Evolutionary conservation across 64 coral and sea anemone species (phyloP), one percentile per base, ranked within the genome.

Genomic region (Actinia equina): DNA sequence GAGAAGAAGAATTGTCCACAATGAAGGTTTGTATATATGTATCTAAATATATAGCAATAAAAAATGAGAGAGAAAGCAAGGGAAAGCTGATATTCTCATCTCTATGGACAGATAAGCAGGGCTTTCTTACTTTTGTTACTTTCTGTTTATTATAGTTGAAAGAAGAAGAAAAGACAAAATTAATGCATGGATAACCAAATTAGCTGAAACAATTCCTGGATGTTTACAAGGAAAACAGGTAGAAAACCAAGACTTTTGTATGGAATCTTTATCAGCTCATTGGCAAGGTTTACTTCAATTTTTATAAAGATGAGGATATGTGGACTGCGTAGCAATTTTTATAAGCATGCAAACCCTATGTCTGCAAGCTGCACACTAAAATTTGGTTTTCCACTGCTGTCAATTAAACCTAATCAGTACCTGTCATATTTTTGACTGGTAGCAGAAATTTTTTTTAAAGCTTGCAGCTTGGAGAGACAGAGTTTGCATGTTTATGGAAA

Each of bases 1-100:
- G 27, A 77, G 95, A 43, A 98, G 95, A 85, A 94, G 95, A 57
- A 98, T 98, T 86, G 95, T 98, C 27, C 95, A 98, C 51, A 98
- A 98, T 94, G 95, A 98, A 90, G 95, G 95, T 94, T 56, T 64
- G 88, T 64, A 6, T n/a, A 22, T 49, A 19, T 49, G 30, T 37
- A 37, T 1, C 30, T 37, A 37, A 37, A 37, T 37, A 37, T 37
- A 37, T 37, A 37, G 30, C 30, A 37, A 37, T 37, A 37, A 7
- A 81, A 3, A 52, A 20, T 10, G 22, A 49, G 46, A 49, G 46
- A 49, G 26, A 44, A 2, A 43, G 15, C 17, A 81, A 52, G 18
- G 2, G 17, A 4, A 5, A 51, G 45, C 44, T 65, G 62, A 65
- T 65, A 65, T 10, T 4, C 13, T n/a, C n/a, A 65, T 65, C n/a